A percentile compares a stretch with the other conserved stretches of the same genome.
These are phyloP conservation scores for Scaptodrosophila latifasciaeformis DNA, from an alignment of 2,888 invertebrate species.

Conservation along the genomic window DNA sequence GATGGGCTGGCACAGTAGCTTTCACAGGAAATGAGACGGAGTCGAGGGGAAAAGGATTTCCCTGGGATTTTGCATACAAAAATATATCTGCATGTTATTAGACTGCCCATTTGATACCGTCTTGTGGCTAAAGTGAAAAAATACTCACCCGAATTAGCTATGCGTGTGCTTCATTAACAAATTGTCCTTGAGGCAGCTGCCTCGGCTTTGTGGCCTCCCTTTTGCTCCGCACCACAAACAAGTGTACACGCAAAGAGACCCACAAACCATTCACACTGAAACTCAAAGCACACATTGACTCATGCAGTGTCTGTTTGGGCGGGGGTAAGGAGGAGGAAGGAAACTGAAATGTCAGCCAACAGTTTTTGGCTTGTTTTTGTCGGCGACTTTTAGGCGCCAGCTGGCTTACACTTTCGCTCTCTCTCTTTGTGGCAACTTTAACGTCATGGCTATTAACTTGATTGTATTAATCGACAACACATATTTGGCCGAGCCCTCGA, in stretches of 20 bases:
- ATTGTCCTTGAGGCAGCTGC: constrained; percentile 39
- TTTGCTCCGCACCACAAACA: constrained; percentile 6
- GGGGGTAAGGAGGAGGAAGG: not conserved
- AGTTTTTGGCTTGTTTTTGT: constrained; percentile 10
- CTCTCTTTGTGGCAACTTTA: constrained; percentile 10
- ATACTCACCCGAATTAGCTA: constrained; percentile 30
- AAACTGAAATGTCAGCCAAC: constrained; percentile 1
- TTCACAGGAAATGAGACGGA: no score
- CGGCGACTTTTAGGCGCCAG: constrained; percentile 21
- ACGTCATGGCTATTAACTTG: constrained; percentile 15
- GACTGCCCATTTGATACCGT: no score
- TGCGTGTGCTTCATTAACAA: constrained; percentile 40
- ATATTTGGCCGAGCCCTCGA: no score
- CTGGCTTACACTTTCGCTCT: not conserved
- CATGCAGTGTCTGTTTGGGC: not conserved
- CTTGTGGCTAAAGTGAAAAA: not conserved
- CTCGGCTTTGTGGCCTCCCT: no score
- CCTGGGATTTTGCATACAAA: no score
- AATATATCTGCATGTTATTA: no score
- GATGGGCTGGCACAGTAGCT: not conserved
- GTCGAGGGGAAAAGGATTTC: not conserved
- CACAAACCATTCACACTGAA: not conserved
- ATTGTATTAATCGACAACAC: constrained; percentile 12
- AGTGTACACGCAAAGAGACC: constrained; percentile 6
- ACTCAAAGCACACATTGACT: not conserved